Conservation (phyloP, 2,888 invertebrate genomes). For the Eueremaeus valkanovi region DNA sequence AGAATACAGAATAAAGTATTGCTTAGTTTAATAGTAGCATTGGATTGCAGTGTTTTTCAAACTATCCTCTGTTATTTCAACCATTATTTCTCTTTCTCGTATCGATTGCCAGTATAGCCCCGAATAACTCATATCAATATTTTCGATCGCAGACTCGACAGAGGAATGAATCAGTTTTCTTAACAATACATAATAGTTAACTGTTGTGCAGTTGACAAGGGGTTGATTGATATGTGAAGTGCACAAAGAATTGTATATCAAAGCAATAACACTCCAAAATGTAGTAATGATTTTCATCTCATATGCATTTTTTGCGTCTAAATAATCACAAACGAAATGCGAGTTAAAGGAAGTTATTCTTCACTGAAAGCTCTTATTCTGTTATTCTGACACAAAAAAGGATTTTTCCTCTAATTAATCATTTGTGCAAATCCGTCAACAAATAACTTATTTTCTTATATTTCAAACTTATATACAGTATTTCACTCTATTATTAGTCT, state of each 20-base stretch:
- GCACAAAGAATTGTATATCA: constrained; percentile 30
- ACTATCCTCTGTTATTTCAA: constrained; percentile 7
- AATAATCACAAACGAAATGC: no score
- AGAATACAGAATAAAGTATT: no score
- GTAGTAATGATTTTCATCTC: not conserved
- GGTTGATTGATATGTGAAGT: constrained; percentile 28
- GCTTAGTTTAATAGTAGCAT: no score
- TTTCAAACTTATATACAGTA: no score
- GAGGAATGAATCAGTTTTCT: not conserved
- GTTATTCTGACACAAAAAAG: not conserved
- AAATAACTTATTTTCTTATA: no score
- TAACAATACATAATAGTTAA: constrained; percentile 25
- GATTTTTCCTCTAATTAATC: constrained; percentile 1
- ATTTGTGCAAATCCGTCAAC: no score
- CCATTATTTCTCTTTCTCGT: constrained; percentile 29
- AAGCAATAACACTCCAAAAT: constrained; percentile 29
- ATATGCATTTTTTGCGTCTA: not conserved
- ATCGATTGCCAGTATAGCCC: constrained; percentile 20
- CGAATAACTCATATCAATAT: constrained; percentile 31
- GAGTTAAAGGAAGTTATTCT: no score
- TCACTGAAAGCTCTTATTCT: no score
- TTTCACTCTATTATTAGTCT: no score
- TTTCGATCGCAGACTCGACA: not conserved
- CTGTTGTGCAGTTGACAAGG: constrained; percentile 27
- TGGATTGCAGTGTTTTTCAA: not conserved